A percentile compares a stretch with the other conserved stretches of the same genome.
These are phyloP conservation scores for Heliconius congener DNA, from an alignment of 1,140 invertebrate species.

Conservation along the genomic window DNA sequence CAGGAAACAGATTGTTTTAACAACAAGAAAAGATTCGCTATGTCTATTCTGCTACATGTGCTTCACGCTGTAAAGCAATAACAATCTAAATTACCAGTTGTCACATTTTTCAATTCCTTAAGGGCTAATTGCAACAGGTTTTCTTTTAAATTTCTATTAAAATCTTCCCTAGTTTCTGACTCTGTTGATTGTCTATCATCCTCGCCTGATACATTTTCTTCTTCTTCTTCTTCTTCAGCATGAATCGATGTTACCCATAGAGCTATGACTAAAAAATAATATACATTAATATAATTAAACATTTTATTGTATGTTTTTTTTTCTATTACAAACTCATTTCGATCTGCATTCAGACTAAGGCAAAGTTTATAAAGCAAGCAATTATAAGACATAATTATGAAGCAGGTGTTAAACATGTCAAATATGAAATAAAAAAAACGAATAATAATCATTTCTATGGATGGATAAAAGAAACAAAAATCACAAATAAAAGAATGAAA, in stretches of 20 bases:
- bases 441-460: background rate
- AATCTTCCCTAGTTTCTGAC: slow-evolving; percentile 44
- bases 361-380: background rate
- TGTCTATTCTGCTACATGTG: too few species aligned
- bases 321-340: background rate
- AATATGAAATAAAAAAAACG: background rate
- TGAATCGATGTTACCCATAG: background rate
- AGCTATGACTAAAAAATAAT: background rate
- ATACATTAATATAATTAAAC: background rate
- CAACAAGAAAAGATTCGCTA: too few species aligned
- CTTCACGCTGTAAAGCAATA: too few species aligned
- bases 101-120: background rate
- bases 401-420: background rate
- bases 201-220: slow-evolving; percentile 12
- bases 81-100: background rate
- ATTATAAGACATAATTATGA: background rate
- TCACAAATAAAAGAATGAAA: background rate
- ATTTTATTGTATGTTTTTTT: background rate
- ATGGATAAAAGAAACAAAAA: background rate
- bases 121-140: slow-evolving; percentile 21
- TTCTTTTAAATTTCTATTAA: slow-evolving; percentile 36
- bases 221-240: slow-evolving; percentile 25
- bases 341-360: background rate
- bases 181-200: slow-evolving; percentile 26
- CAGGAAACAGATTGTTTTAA: too few species aligned